Evolutionary conservation across 2,888 invertebrate genomes (phyloP).

Genomic region (Ochlodes sylvanus): DNA sequence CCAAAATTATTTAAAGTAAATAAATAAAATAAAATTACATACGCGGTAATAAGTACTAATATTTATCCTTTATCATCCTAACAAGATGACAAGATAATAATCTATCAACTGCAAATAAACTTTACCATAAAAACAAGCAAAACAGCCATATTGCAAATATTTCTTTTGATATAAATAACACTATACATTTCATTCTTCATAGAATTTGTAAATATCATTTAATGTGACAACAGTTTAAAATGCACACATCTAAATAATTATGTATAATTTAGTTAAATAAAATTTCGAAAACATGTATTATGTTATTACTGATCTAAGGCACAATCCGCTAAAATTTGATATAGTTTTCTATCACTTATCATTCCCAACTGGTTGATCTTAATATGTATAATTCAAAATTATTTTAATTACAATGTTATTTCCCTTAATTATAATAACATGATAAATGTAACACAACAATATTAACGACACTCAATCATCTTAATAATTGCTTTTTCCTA

Average conservation of each 20-base stretch:
- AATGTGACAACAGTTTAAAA: slow-evolving; percentile 63
- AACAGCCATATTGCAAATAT: slow-evolving; percentile 75
- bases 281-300: slow-evolving; percentile 57
- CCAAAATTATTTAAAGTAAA: slow-evolving; percentile 84
- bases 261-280: slow-evolving; percentile 50
- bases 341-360: slow-evolving; percentile 72
- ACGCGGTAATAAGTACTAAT: slow-evolving; percentile 80
- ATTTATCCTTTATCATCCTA: slow-evolving; percentile 67
- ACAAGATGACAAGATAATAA: slow-evolving; percentile 63
- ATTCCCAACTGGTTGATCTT: slow-evolving; percentile 69
- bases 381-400: slow-evolving; percentile 63
- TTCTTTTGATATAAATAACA: slow-evolving; percentile 59
- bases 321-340: slow-evolving; percentile 77
- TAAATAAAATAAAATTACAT: slow-evolving; percentile 84
- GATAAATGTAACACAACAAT: slow-evolving; percentile 79
- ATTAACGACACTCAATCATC: slow-evolving; percentile 72
- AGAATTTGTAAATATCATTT: slow-evolving; percentile 43
- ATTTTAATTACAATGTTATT: slow-evolving; percentile 68
- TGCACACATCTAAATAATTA: slow-evolving; percentile 69
- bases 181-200: slow-evolving; percentile 55
- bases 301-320: slow-evolving; percentile 78
- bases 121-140: slow-evolving; percentile 75
- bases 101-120: slow-evolving; percentile 76
- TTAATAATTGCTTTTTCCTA: slow-evolving; percentile 75
- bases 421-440: slow-evolving; percentile 66